Evolutionary conservation across 2,888 invertebrate genomes (phyloP).

Genomic region (Chrysolina americana): DNA sequence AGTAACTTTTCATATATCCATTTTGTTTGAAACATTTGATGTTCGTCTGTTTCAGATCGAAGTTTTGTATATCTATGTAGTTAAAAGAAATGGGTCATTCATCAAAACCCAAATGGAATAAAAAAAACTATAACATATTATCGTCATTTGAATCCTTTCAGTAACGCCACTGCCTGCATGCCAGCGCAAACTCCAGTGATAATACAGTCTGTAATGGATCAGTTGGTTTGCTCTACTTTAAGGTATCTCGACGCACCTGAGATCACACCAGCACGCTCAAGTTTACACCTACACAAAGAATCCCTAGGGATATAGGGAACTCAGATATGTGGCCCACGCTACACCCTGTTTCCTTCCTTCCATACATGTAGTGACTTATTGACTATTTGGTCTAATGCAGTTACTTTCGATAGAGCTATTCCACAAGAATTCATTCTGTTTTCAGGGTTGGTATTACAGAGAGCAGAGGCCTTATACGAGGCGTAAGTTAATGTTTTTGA

Average conservation of each 20-base stretch:
- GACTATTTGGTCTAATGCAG: conserved; percentile 17
- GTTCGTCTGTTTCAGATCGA: no score
- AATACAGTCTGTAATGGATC: conserved; percentile 15
- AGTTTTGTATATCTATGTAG: no score
- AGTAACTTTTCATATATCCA: no score
- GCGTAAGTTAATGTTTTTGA: neutral
- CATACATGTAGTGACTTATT: conserved; percentile 21
- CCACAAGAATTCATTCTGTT: conserved; percentile 8
- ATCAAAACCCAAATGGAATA: no score
- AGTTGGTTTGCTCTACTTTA: conserved; percentile 19
- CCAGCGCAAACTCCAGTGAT: neutral
- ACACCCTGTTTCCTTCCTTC: conserved; percentile 24
- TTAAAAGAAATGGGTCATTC: no score
- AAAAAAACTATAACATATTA: no score
- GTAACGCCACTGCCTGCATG: conserved; percentile 1
- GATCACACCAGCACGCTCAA: conserved; percentile 45
- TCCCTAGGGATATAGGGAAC: conserved; percentile 44
- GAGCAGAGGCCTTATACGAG: neutral
- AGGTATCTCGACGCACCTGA: conserved; percentile 58
- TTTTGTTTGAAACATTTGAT: no score
- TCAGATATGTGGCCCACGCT: conserved; percentile 30
- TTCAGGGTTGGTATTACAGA: neutral
- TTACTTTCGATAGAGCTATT: conserved; percentile 7
- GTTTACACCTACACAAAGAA: conserved; percentile 46
- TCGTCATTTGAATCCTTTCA: neutral